Evolutionary conservation across 1,140 invertebrate species (phyloP), one percentile per base, ranked within the genome.

Genomic region (Drosophila repletoides): DNA sequence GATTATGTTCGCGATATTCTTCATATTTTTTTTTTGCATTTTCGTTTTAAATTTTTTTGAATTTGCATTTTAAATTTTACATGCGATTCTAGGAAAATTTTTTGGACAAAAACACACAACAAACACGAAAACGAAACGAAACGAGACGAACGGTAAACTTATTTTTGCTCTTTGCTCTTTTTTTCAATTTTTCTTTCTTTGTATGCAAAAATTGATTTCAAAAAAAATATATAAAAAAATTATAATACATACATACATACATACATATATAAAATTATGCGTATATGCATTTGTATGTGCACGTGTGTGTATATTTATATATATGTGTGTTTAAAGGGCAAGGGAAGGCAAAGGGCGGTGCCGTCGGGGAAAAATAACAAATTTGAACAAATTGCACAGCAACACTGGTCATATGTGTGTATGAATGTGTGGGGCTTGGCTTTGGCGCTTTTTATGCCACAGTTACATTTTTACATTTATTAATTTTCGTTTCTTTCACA

Each of bases 371-470:
- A 22, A n/a, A 52, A 36, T 7, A 28, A 3, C 17, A 38, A 10
- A 38, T 55, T 64, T 36, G 31, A 56, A 45, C 41, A 64, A 64
- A 56, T 46, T 56, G 51, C 46, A 43, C 36, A 45, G 24, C 29
- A 15, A n/a, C 40, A 26, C 14, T 58, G 22, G 17, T n/a, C 45
- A 2, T 55, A 7, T 56, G 19, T 5, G 31, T 40, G 19, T 17
- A n/a, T 58, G 33, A 41, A 17, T 66, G 36, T 49, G 26, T 36
- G 26, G 10, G 38, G 38, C 38, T 55, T 56, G 60, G 31, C 31
- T 52, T 48, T 60, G 29, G 56, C 56, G 55, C 55, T 34, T 48
- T 63, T 68, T 56, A 43, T 58, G 59, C 41, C 46, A 46, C 46
- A 60, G 46, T 61, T 63, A 15, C 24, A 52, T 53, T 55, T 40